Evolutionary conservation across 2,888 invertebrate species (phyloP).

Genomic region (Piscicola geometra): DNA sequence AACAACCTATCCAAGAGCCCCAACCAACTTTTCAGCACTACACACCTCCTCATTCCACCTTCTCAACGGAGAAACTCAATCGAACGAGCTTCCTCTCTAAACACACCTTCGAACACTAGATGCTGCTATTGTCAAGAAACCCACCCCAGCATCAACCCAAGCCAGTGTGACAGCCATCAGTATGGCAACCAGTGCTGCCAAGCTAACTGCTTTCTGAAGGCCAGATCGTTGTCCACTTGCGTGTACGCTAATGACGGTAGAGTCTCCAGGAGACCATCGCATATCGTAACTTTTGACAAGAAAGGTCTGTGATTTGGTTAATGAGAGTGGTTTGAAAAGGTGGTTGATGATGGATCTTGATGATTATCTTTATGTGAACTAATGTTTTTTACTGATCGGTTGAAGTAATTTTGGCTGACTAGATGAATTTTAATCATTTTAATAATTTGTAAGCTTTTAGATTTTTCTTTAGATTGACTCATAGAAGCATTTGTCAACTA

Average conservation of each 20-base stretch:
- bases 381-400: too few species aligned
- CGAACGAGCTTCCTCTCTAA: slow-evolving; percentile 34
- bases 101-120: slow-evolving; percentile 22
- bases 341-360: too few species aligned
- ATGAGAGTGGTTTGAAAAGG: too few species aligned
- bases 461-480: too few species aligned
- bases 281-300: slow-evolving; percentile 29
- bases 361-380: too few species aligned
- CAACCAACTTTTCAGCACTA: neutral
- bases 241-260: slow-evolving; percentile 16
- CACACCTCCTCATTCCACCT: slow-evolving; percentile 4
- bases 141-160: neutral
- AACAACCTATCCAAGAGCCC: neutral
- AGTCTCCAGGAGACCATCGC: slow-evolving; percentile 6
- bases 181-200: too few species aligned
- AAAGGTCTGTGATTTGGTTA: slow-evolving; percentile 26
- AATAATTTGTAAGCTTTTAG: too few species aligned
- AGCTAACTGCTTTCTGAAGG: slow-evolving; percentile 1
- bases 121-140: neutral
- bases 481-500: too few species aligned
- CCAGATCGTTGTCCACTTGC: slow-evolving; percentile 15
- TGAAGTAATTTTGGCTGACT: too few species aligned
- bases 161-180: neutral
- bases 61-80: slow-evolving; percentile 25
- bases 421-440: too few species aligned